Evolutionary conservation across 2,113 vertebrate species (phyloP).

Genomic region (Leptosomus discolor): DNA sequence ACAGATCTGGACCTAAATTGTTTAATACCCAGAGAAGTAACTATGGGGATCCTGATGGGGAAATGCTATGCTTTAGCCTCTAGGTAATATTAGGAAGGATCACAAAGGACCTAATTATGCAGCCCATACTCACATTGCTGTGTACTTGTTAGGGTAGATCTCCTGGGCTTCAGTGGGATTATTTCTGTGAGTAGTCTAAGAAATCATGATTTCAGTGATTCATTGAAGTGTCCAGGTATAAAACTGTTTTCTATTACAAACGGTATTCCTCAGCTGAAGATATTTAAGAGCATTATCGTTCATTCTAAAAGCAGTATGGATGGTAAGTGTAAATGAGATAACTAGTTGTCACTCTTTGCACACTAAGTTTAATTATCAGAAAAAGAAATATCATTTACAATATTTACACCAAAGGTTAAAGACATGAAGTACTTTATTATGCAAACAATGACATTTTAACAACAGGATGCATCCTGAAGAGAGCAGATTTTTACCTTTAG

Average conservation of each 20-base stretch:
- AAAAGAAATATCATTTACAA: neutral
- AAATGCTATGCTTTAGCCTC: neutral
- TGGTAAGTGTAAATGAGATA: slow-evolving; percentile 5
- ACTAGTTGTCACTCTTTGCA: neutral
- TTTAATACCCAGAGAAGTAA: neutral
- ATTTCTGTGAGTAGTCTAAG: neutral
- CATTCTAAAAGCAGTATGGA: neutral
- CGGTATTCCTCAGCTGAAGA: neutral
- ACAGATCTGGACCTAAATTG: neutral
- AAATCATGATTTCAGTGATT: neutral
- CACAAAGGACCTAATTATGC: neutral
- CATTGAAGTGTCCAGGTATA: neutral
- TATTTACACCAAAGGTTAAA: slow-evolving; percentile 38
- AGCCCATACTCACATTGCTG: neutral
- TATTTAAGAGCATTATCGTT: neutral
- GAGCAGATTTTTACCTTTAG: neutral
- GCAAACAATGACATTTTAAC: slow-evolving; percentile 21
- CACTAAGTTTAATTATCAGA: slow-evolving; percentile 1
- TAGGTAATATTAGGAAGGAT: neutral
- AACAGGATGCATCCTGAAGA: neutral
- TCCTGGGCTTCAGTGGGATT: neutral
- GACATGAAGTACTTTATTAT: neutral
- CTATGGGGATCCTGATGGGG: neutral
- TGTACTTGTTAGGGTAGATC: neutral
- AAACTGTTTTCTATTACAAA: neutral